A percentile compares a stretch with the other conserved stretches of the same genome.
Evolutionary conservation across 1,140 invertebrate genomes (phyloP).

Genomic region (Sinella curviseta): DNA sequence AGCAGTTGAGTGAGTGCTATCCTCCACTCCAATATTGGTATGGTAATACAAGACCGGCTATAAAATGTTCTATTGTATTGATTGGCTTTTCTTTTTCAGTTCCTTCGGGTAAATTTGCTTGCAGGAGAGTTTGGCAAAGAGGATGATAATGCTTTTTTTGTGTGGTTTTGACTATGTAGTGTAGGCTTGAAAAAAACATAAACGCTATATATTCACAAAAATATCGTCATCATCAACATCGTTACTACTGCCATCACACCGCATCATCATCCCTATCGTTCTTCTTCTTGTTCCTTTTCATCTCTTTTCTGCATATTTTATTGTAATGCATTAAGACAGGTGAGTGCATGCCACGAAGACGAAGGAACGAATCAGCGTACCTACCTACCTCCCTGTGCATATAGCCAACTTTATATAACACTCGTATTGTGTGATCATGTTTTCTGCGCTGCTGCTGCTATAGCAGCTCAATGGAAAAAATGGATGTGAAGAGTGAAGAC

Average conservation of each 20-base stretch:
- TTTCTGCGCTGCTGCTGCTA: too few relatives aligned
- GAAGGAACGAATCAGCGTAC: too few relatives aligned
- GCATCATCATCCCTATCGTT: neutral
- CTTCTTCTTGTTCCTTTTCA: too few relatives aligned
- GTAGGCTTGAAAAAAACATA: constrained; percentile 2
- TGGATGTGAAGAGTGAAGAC: constrained; percentile 5
- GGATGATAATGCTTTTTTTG: neutral
- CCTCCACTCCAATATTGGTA: neutral
- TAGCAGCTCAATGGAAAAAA: constrained; percentile 19
- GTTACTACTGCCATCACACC: neutral
- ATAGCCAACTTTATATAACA: too few relatives aligned
- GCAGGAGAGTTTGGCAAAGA: neutral
- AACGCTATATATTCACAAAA: too few relatives aligned
- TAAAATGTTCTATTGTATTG: constrained; percentile 22
- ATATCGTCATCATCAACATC: too few relatives aligned
- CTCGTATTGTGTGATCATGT: too few relatives aligned
- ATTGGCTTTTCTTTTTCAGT: neutral
- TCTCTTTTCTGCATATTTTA: neutral
- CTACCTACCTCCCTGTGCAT: too few relatives aligned
- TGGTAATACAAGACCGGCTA: neutral
- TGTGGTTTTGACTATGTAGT: neutral
- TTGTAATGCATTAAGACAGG: neutral
- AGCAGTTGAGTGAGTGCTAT: too few relatives aligned
- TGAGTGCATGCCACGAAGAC: too few relatives aligned
- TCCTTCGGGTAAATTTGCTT: neutral